Base-by-base conservation (phyloP, 2,888 invertebrate species). In the Tetheella fluctuosa region DNA sequence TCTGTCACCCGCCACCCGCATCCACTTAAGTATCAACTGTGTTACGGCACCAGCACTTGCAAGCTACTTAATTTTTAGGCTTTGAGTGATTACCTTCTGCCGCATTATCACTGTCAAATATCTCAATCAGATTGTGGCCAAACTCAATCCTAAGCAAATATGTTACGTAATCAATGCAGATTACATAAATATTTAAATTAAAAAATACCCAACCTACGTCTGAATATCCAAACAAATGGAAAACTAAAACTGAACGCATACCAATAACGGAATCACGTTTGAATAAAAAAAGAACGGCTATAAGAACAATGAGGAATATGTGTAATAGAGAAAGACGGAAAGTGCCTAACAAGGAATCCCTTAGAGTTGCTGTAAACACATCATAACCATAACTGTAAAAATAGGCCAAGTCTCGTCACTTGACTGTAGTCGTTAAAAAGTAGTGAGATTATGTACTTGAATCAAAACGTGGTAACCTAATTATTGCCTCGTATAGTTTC, bases 311-410 rank as follows among this genome's bases (percentile, higher is more conserved):
- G 74, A 83, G 64, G 70, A 76, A 67, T 34, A 77, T 76, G 82
- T 81, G 86, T 80, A 88, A 86, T 86, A 85, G 84, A 88, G 87
- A 86, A 84, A 88, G 87, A 86, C 71, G 81, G 82, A 84, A 90
- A 89, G 86, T 88, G 88, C 83, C 85, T 88, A 86, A 87, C 88
- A 83, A 84, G 85, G 85, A 86, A 88, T 86, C 86, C 48, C 20
- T 48, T 17, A 42, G 20, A 89, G 90, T 88, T 80, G 84, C 86
- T 89, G 90, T 90, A 90, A 90, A 90, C 91, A 90, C 89, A 89
- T 90, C 48, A 20, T 20, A 48, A 48, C 20, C 48, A 20, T 48
- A 8, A 10, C 48, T 17, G 48, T 48, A 48, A 48, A 42, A 42
- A 42, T 34, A 3, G 17, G 42, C 42, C 17, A 48, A 48, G 48